Evolutionary conservation across 2,888 invertebrate species (phyloP), one percentile per base, ranked within the genome.

Genomic region (Aleiodes alternator): DNA sequence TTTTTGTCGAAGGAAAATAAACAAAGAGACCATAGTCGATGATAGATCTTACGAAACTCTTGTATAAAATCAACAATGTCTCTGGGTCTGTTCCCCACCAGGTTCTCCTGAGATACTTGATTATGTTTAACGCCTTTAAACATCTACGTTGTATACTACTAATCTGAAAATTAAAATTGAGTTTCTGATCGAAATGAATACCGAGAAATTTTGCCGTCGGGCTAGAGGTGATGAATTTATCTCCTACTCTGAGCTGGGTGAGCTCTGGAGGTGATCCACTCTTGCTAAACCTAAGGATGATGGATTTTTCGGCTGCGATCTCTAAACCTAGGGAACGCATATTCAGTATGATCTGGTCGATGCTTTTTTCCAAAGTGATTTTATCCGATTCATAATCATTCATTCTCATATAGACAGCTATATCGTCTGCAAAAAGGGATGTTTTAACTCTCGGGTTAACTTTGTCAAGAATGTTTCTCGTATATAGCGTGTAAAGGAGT

Each of bases 151-250:
- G 34, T 6, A 34, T 34, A 4, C 3, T 34, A 4, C 5, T 4
- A 12, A 69, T 69, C 4, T 75, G 75, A 23, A 23, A 43, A 31
- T 70, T 70, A 11, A 75, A 70, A 16, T 51, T 61, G 14, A 75
- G 29, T 31, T 75, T 71, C 48, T 75, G 64, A 16, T 75, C 75
- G 16, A 75, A 66, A 38, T 55, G 11, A n/a, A 75, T 71, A 48
- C 75, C 70, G 16, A 71, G 29, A 31, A 71, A 75, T 64, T 64
- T 64, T 1, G 56, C 70, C 11, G 43, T 64, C 0, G 56, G 2
- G 3, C 14, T 14, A 3, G 70, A 71, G 2, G 16, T 61, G 2
- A 64, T 70, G 0, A 31, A 9, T 6, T 70, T 55, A 3, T 38
- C 7, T 0, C 48, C 75, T 4, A 56, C 14, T 3, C 12, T 55